Conservation (phyloP, 2,888 invertebrate genomes). For the Pherbina coryleti region DNA sequence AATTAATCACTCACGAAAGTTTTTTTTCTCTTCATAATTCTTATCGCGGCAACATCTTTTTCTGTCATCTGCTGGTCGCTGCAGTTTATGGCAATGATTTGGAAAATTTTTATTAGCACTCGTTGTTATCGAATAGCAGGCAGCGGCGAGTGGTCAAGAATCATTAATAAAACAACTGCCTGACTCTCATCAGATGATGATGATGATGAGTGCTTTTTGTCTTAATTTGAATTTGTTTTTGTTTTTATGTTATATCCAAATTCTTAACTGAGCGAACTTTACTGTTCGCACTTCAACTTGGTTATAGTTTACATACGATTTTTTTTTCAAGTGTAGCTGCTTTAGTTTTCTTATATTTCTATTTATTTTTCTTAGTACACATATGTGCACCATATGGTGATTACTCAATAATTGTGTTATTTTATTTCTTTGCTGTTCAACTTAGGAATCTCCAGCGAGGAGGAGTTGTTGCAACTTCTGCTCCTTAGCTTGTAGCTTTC, state of each 20-base stretch:
- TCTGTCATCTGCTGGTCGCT: not conserved
- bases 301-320: not conserved
- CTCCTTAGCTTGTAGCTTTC: not conserved
- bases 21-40: constrained; percentile 5
- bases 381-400: constrained; percentile 23
- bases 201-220: too few relatives aligned
- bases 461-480: not conserved
- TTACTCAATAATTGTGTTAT: not conserved
- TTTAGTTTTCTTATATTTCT: not conserved
- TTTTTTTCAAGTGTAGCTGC: not conserved
- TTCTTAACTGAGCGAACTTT: too few relatives aligned
- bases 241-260: too few relatives aligned
- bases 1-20: constrained; percentile 13
- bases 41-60: constrained; percentile 9
- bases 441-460: not conserved
- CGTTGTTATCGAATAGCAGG: not conserved
- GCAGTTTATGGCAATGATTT: constrained; percentile 2
- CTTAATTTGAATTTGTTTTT: not conserved
- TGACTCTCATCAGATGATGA: not conserved
- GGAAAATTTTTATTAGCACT: constrained; percentile 13
- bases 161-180: not conserved
- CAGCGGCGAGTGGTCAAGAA: not conserved
- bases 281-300: not conserved
- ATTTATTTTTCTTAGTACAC: not conserved
- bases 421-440: not conserved